Base-by-base conservation (phyloP, 2,888 invertebrate species). In the Oxyscelio sp. region DNA sequence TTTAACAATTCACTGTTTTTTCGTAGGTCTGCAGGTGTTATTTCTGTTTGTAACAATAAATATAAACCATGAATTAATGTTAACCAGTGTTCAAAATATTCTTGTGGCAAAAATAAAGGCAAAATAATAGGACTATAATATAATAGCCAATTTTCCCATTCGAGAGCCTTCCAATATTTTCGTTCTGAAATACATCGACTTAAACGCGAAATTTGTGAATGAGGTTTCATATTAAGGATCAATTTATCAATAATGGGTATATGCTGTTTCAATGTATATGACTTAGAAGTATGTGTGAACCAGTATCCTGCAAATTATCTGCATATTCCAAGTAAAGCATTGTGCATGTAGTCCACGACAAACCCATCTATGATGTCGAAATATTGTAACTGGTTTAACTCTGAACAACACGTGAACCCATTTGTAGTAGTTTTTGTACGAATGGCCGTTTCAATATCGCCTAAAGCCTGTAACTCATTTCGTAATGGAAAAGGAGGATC, bases 101-200 rank as follows among this genome's bases (percentile, higher is more conserved):
- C 50, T 11, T 11, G 22, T 2, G 50, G 50, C 24, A 50, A 13
- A 15, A 45, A 21, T 21, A 27, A 5, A 5, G 27, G 6, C 6
- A 21, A 24, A 22, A 50, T 21, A 19, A 50, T 50, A 19, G 50
- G 50, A 21, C 50, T 50, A 22, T 50, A 50, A 21, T 11, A 50
- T 22, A 50, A 22, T 1, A 50, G 50, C 50, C 50, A 50, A 9
- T 50, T 50, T 50, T 50, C 50, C 50, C 50, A 50, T n/a, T 50
- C 50, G 11, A 50, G 24, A 1, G 50, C 21, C 4, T 50, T 50
- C 50, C 50, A 22, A 50, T 22, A 22, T 50, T 50, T 50, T 17
- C 22, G 50, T 17, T 50, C 50, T 6, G 6, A 22, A 21, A 50
- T 11, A 22, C 22, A 24, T 50, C 22, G 21, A n/a, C 24, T 50